Percentiles rank a stretch among this genome's conserved stretches.
These are phyloP conservation scores for Sylvilagus floridanus DNA, from an alignment of 2,797 vertebrate genomes.

Conservation along the genomic window DNA sequence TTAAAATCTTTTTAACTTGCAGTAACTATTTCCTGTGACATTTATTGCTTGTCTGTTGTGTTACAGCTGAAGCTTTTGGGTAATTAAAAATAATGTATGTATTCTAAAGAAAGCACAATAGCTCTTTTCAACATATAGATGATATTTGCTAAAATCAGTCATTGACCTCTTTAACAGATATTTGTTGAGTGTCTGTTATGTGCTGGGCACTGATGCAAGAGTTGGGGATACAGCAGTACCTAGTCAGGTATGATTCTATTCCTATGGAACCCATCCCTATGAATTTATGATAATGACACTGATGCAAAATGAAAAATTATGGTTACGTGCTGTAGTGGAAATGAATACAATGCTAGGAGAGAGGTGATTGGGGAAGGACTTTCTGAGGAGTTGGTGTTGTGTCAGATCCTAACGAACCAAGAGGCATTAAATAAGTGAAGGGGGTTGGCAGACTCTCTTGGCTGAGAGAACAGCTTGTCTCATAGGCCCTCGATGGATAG, in stretches of 20 bases:
- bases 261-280: too few species aligned
- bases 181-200: background rate
- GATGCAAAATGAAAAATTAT: background rate
- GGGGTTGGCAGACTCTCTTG: background rate
- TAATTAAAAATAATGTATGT: constrained; percentile 6
- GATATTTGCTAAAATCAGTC: background rate
- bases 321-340: background rate
- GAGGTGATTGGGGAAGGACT: background rate
- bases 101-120: background rate
- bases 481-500: background rate
- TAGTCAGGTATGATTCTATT: background rate
- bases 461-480: background rate
- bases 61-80: background rate
- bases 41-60: background rate
- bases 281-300: background rate
- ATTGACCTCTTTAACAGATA: constrained; percentile 21
- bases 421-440: background rate
- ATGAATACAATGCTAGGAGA: background rate
- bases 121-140: background rate
- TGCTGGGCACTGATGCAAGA: background rate
- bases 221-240: background rate
- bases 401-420: background rate
- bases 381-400: background rate
- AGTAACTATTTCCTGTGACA: background rate
- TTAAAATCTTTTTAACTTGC: constrained; percentile 24